phyloP scores from a whole-genome alignment of 2,113 vertebrate species.

The Ornithorhynchus anatinus region DNA sequence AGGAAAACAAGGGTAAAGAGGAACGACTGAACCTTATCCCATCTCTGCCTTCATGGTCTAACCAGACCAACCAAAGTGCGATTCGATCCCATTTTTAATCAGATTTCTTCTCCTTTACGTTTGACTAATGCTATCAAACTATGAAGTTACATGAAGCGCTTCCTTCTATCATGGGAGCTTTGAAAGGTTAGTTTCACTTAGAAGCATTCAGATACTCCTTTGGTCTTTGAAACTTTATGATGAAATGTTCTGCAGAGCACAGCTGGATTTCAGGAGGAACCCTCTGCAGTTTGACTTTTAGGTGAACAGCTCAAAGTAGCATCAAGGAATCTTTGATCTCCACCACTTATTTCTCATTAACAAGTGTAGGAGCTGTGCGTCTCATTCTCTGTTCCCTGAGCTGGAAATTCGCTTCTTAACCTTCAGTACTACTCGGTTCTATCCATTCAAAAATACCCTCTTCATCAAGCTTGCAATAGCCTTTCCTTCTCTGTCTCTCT shows the following conservation, averaged over 20 bases:
- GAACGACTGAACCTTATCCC: accelerated
- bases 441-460: not conserved
- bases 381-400: not conserved
- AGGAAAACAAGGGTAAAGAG: not conserved
- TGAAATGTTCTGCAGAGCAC: not conserved
- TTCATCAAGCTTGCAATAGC: conserved; percentile 17
- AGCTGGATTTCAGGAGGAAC: not conserved
- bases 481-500: not conserved
- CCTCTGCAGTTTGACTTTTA: not conserved
- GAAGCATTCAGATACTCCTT: not conserved
- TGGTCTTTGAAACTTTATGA: not conserved
- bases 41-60: no score
- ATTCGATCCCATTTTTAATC: no score
- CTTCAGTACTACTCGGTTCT: not conserved
- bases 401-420: not conserved
- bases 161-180: not conserved
- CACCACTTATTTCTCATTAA: not conserved
- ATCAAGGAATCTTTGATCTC: not conserved
- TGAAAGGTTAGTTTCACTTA: not conserved
- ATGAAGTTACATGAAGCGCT: not conserved
- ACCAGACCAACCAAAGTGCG: not conserved
- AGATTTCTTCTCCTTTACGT: not conserved
- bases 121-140: not conserved
- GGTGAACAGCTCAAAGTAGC: not conserved
- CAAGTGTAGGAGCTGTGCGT: not conserved